phyloP scores from a whole-genome alignment of 1,140 invertebrate species.

The Cotesia glomerata region DNA sequence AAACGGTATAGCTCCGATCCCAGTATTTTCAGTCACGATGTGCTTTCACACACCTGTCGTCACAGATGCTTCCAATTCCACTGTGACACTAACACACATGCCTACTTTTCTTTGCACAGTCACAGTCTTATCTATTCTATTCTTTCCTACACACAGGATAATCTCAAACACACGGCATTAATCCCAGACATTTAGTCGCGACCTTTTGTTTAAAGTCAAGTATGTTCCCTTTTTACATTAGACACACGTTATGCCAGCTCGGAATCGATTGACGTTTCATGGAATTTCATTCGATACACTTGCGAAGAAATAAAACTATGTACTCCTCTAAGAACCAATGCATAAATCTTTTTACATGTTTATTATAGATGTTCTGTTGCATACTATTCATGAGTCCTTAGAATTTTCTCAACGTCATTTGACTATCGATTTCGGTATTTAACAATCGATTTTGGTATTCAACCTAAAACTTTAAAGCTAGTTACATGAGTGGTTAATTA shows the following conservation, averaged over 20 bases:
- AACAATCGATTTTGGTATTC: too few species aligned
- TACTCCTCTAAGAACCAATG: too few species aligned
- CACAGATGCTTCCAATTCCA: neutral
- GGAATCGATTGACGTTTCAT: neutral
- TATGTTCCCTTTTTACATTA: neutral
- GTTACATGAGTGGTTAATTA: too few species aligned
- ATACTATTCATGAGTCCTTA: neutral
- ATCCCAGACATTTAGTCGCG: neutral
- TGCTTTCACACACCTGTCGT: conserved; percentile 42
- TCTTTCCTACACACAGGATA: neutral
- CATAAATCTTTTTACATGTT: too few species aligned
- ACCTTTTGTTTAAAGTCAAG: neutral
- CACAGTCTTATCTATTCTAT: neutral
- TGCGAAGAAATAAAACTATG: too few species aligned
- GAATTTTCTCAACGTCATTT: too few species aligned
- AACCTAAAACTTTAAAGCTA: too few species aligned
- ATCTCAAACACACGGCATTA: neutral
- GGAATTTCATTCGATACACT: neutral
- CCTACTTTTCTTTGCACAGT: neutral
- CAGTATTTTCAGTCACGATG: conserved; percentile 26
- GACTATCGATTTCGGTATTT: too few species aligned
- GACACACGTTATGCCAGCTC: neutral
- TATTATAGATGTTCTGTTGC: too few species aligned
- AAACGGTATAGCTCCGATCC: neutral
- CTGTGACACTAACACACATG: neutral